Conservation (phyloP, 2,113 vertebrate genomes). For the Xenopus tropicalis region DNA sequence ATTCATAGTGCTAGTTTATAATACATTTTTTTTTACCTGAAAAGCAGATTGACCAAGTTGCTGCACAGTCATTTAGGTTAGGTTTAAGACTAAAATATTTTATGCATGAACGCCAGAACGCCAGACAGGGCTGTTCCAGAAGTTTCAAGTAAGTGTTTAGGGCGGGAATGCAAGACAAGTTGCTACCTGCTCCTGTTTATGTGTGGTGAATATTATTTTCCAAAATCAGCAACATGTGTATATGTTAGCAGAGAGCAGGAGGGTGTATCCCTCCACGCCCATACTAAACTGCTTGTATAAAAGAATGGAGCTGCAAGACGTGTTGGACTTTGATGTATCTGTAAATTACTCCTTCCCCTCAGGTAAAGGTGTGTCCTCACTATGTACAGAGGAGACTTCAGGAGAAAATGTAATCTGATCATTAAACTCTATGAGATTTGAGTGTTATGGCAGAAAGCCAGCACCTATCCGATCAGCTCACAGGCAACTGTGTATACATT, state of each 20-base stretch:
- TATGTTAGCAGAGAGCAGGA: conserved; percentile 14
- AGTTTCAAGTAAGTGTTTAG: conserved; percentile 10
- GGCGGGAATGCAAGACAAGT: conserved; percentile 22
- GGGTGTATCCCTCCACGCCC: conserved; percentile 35
- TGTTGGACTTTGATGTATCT: conserved; percentile 16
- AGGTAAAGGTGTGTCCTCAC: conserved; percentile 37
- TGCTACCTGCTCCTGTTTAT: conserved; percentile 31
- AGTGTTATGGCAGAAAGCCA: neutral
- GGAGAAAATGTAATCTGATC: neutral
- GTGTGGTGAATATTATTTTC: neutral
- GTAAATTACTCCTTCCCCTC: conserved; percentile 29
- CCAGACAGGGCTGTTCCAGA: no score
- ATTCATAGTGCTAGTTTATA: no score
- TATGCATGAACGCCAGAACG: no score
- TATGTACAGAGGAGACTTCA: conserved; percentile 2
- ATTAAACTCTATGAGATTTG: neutral
- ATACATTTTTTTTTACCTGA: no score
- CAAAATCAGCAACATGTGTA: conserved; percentile 5
- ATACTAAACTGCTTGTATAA: conserved; percentile 24
- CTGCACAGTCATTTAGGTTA: no score
- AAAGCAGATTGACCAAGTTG: no score
- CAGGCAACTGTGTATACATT: conserved; percentile 5
- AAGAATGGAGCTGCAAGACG: conserved; percentile 15
- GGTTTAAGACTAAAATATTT: no score
- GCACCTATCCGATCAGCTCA: neutral